A percentile compares a stretch with the other conserved stretches of the same genome.
phyloP scores from a whole-genome alignment of 2,113 vertebrate genomes.

The Chaetorhynchus papuensis region DNA sequence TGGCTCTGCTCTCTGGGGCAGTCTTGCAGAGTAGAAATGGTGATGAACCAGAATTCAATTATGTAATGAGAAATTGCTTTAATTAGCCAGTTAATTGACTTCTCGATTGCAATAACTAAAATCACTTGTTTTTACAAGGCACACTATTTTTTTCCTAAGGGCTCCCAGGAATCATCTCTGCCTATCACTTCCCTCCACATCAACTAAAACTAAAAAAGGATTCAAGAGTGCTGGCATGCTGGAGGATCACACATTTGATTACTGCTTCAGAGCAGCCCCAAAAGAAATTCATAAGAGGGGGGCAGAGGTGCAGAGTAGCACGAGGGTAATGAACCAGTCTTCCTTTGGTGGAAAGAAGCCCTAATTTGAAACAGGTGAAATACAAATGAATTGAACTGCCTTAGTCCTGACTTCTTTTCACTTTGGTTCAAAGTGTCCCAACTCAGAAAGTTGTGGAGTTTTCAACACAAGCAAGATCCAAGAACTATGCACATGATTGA shows the following conservation, averaged over 20 bases:
- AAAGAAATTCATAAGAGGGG: neutral
- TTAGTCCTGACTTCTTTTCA: neutral
- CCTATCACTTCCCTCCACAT: neutral
- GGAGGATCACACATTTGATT: neutral
- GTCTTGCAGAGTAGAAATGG: neutral
- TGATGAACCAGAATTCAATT: conserved; percentile 62
- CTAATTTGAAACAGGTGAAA: neutral
- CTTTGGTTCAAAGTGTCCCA: neutral
- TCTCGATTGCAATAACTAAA: conserved; percentile 47
- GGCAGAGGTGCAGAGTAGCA: neutral
- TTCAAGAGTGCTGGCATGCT: neutral
- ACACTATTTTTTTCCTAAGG: neutral
- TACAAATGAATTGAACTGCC: neutral
- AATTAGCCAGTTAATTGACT: conserved; percentile 67
- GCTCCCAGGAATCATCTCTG: neutral
- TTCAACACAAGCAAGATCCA: neutral
- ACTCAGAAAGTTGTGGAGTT: neutral
- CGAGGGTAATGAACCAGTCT: neutral
- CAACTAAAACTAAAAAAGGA: neutral
- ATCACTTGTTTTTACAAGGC: conserved; percentile 33
- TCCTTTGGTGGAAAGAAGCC: neutral
- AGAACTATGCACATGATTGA: neutral
- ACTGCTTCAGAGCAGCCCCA: neutral
- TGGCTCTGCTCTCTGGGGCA: conserved; percentile 18
- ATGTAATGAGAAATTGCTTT: conserved; percentile 62